Evolutionary conservation across 2,888 invertebrate genomes (phyloP), one percentile per base, ranked within the genome.

Genomic region (Nesidiocoris tenuis): DNA sequence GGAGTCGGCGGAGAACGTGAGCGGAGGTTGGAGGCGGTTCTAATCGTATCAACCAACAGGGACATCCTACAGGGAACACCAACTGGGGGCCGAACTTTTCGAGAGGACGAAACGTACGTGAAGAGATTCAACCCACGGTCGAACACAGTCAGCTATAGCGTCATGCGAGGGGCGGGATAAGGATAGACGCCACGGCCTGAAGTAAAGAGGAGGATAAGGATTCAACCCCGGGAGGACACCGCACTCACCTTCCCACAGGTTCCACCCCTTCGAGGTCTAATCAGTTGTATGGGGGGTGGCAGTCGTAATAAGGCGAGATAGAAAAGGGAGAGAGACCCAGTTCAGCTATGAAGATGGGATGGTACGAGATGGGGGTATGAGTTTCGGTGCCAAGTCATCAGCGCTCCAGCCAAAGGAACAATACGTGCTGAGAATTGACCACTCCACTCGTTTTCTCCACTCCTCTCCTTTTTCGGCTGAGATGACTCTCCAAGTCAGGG

Each of bases 391-490:
- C 75, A 75, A 75, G 75, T 75, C 75, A 75, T 75, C 75, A 75
- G 67, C 2, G 75, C 59, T 23, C 66, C 61, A 75, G 66, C 75
- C 66, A 75, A 72, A 75, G 75, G 75, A 75, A 75, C 74, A 74
- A 66, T 66, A 74, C 75, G 75, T 75, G 75, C 75, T 23, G 65
- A 75, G 75, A 75, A 75, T 75, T 56, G 75, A 66, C 75, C 61
- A 24, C 66, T 19, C 68, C 21, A 56, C 12, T 16, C 68, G 21
- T n/a, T 18, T n/a, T 7, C 5, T n/a, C 9, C 9, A 19, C 16
- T 18, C 7, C 3, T 59, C 19, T 59, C 3, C 19, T 16, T 59
- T 59, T 59, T 17, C 18, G 5, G 17, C 59, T n/a, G 7, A 19
- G 18, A 59, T 18, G 19, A 19, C 59, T 19, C 59, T 18, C 16